These are phyloP conservation scores for Eupithecia vulgata DNA, from an alignment of 2,888 invertebrate genomes.

Conservation along the genomic window DNA sequence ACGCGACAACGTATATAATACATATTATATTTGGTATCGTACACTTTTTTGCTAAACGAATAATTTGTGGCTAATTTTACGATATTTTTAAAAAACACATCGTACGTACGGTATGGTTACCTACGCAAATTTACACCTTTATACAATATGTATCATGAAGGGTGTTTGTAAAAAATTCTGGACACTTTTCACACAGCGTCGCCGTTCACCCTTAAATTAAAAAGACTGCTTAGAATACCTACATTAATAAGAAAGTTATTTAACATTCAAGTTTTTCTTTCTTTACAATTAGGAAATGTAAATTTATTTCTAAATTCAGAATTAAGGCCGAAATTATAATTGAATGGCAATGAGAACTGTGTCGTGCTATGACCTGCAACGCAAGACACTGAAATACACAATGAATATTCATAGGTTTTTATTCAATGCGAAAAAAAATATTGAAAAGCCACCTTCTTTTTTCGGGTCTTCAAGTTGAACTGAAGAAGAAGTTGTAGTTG, in stretches of 20 bases:
- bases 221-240: neutral
- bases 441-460: neutral
- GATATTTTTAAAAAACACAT: neutral
- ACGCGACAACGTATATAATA: too few relatives aligned
- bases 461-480: neutral
- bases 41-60: neutral
- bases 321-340: constrained; percentile 27
- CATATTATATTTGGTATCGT: too few relatives aligned
- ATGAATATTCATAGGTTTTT: neutral
- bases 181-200: neutral
- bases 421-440: neutral
- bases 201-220: neutral
- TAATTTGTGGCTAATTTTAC: neutral
- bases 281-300: neutral
- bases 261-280: neutral
- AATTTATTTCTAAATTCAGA: constrained; percentile 28
- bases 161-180: neutral
- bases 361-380: constrained; percentile 10
- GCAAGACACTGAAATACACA: neutral
- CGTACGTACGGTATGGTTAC: neutral
- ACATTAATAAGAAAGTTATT: neutral
- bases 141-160: neutral
- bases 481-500: too few relatives aligned
- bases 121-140: neutral
- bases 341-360: constrained; percentile 34